These are phyloP conservation scores for Oncorhynchus clarkii DNA, from an alignment of 2,113 vertebrate species.

Conservation along the genomic window DNA sequence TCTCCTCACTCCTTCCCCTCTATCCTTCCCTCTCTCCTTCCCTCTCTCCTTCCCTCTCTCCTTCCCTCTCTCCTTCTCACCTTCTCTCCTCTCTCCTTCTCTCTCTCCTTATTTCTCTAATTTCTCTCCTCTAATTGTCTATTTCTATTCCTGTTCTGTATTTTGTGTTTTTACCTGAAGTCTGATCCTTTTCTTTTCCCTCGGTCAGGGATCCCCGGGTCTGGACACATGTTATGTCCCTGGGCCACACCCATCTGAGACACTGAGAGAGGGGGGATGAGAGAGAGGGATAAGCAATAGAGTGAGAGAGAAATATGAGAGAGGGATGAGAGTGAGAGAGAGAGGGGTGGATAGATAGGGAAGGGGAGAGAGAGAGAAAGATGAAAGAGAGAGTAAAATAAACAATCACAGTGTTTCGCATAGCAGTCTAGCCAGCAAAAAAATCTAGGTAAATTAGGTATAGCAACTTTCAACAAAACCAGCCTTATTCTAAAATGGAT, in stretches of 20 bases:
- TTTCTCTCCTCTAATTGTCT: no score
- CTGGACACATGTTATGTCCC: conserved; percentile 98
- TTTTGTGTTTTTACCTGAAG: conserved; percentile 83
- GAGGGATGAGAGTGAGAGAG: background rate
- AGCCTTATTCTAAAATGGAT: no score
- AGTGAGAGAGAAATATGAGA: background rate
- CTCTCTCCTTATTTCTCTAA: no score
- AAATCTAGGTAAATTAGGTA: no score
- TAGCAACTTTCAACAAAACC: no score
- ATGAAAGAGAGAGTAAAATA: background rate
- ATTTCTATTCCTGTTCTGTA: no score
- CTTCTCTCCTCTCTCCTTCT: background rate
- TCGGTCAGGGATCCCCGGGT: conserved; percentile 94
- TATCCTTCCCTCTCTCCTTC: no score
- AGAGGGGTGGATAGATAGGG: background rate
- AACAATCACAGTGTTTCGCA: no score
- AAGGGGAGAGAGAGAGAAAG: background rate
- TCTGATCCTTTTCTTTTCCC: conserved; percentile 98
- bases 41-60: no score
- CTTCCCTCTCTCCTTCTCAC: no score
- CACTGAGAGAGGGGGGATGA: conserved; percentile 74
- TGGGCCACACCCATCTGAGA: conserved; percentile 98
- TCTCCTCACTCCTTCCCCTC: no score
- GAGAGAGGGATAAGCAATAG: background rate
- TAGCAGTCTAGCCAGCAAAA: no score